Base-by-base conservation (phyloP, 2,113 vertebrate species). In the Oreochromis aureus region DNA sequence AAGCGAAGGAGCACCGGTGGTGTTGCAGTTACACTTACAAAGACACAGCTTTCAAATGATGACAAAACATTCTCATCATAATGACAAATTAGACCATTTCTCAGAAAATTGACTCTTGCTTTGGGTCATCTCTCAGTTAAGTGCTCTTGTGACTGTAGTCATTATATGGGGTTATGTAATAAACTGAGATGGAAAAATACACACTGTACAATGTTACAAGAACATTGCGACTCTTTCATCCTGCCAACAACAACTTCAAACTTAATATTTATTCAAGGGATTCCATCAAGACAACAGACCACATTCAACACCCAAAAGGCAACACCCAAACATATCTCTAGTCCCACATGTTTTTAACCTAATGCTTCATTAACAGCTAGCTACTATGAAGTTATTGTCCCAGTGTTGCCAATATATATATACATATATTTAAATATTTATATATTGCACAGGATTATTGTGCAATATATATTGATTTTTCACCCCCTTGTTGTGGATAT, bases 121-220 rank as follows among this genome's bases (percentile, higher is more conserved):
- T 83, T 39, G 51, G 78, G 83, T 88, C 39, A 36, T 59, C 83
- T 54, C 73, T 55, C 30, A 7, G 83, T 71, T 69, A 71, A 89
- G 80, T 85, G 71, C 30, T 83, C 80, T 81, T 44, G 41, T 41
- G 81, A 48, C 80, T 85, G 82, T 51, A 89, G 86, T 91, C 41
- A 61, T 44, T 19, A 34, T 79, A 79, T 10, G 10, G 32, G 16
- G 3, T 89, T 79, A 80, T 54, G 16, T 87, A 90, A 93, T n/a
- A n/a, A 39, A 61, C 44, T 39, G 15, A 24, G 18, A 91, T 48
- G 87, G 48, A 86, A 59, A 19, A 66, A 83, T 48, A 54, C 34
- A 85, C 58, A 63, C 5, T 66, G 6, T 10, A 16, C 18, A 80
- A 36, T 7, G 27, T 53, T 78, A 27, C 46, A 24, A 34, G 83